phyloP scores from a whole-genome alignment of 2,888 invertebrate species.

The Esperia sulphurella region DNA sequence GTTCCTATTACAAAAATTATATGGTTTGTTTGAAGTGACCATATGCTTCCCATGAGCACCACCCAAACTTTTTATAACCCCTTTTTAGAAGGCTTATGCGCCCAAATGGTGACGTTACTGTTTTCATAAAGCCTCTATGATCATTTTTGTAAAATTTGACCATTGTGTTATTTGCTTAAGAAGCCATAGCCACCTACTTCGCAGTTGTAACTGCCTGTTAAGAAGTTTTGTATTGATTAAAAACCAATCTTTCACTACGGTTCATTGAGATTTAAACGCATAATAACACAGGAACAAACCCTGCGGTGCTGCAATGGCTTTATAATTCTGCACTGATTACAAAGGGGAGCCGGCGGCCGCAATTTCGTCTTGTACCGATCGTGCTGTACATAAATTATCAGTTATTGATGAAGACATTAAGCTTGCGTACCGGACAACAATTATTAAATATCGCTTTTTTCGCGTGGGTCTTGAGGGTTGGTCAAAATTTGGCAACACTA shows the following conservation, averaged over 20 bases:
- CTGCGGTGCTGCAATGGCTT: slow-evolving; percentile 71
- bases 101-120: too few species aligned
- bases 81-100: too few species aligned
- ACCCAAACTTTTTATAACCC: too few species aligned
- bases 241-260: slow-evolving; percentile 20
- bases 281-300: slow-evolving; percentile 53
- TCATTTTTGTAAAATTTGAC: too few species aligned
- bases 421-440: slow-evolving; percentile 59
- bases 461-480: slow-evolving; percentile 23
- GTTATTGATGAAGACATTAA: slow-evolving; percentile 80
- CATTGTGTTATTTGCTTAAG: too few species aligned
- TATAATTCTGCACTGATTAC: slow-evolving; percentile 78
- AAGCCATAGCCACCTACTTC: too few species aligned
- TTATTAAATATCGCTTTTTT: slow-evolving; percentile 49
- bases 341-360: slow-evolving; percentile 82
- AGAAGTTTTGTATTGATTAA: slow-evolving; percentile 11
- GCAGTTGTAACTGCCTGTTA: too few species aligned
- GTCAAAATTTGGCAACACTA: slow-evolving; percentile 5
- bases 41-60: too few species aligned
- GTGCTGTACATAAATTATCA: slow-evolving; percentile 77
- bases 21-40: too few species aligned
- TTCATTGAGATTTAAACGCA: slow-evolving; percentile 58
- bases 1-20: too few species aligned
- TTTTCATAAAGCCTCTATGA: too few species aligned
- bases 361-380: slow-evolving; percentile 77